phyloP scores from a whole-genome alignment of 2,797 vertebrate genomes.

The Distichodus sexfasciatus region DNA sequence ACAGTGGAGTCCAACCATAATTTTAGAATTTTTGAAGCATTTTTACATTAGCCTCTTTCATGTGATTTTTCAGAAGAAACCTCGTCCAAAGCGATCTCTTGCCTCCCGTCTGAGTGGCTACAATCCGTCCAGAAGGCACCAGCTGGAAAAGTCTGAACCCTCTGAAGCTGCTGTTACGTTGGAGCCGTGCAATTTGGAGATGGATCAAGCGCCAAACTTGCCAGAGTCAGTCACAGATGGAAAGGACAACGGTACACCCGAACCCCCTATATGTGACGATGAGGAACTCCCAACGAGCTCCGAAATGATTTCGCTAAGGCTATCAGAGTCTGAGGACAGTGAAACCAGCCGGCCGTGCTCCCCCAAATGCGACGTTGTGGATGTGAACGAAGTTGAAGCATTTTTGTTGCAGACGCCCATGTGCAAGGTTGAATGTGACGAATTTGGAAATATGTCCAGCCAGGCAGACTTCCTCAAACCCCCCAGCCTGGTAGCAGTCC shows the following conservation, averaged over 20 bases:
- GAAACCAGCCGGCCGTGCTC: background rate
- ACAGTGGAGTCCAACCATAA: too few species aligned
- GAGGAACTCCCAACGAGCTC: background rate
- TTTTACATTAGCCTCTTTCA: background rate
- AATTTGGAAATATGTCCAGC: too few species aligned
- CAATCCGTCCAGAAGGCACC: background rate
- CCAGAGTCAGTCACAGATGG: background rate
- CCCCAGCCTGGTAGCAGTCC: too few species aligned
- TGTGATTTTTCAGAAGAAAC: conserved; percentile 38
- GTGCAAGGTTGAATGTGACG: too few species aligned
- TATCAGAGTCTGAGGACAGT: background rate
- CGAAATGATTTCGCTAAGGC: background rate
- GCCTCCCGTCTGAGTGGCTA: conserved; percentile 67
- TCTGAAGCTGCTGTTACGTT: background rate
- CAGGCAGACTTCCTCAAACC: too few species aligned
- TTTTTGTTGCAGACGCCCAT: conserved; percentile 8
- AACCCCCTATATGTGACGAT: background rate
- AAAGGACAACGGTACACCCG: background rate
- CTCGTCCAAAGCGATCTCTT: conserved; percentile 55
- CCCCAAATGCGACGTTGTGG: background rate
- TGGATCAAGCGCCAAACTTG: background rate
- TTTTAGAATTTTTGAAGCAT: too few species aligned
- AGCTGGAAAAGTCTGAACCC: background rate
- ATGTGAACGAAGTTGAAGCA: conserved; percentile 27
- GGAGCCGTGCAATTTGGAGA: background rate